A percentile compares a stretch with the other conserved stretches of the same genome.
These are phyloP conservation scores for Ferdinandea cuprea DNA, from an alignment of 2,888 invertebrate species.

Conservation along the genomic window DNA sequence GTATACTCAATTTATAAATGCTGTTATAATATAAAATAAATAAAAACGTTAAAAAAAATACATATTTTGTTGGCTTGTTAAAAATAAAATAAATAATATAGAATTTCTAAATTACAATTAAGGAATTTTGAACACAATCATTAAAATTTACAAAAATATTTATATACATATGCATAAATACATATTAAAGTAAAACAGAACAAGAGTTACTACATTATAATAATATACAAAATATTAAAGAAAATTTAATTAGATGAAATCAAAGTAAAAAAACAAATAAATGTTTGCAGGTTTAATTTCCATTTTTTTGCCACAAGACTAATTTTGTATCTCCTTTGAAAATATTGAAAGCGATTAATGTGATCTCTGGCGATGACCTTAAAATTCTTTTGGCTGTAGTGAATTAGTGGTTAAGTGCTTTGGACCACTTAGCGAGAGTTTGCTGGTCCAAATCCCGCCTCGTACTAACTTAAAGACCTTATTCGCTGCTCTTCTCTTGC, in stretches of 20 bases:
- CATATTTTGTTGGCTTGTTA: constrained; percentile 45
- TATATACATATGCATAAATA: constrained; percentile 6
- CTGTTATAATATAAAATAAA: too few relatives aligned
- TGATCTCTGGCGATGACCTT: too few relatives aligned
- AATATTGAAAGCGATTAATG: too few relatives aligned
- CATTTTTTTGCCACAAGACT: too few relatives aligned
- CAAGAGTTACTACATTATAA: constrained; percentile 1
- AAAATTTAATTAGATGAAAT: background rate
- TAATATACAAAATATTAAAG: background rate
- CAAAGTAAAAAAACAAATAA: background rate
- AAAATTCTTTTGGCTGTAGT: too few relatives aligned
- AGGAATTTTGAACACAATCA: constrained; percentile 37
- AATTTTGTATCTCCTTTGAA: too few relatives aligned
- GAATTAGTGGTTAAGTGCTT: too few relatives aligned
- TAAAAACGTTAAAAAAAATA: too few relatives aligned
- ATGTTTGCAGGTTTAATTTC: background rate
- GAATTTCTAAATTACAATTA: constrained; percentile 1
- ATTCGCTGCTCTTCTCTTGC: too few relatives aligned
- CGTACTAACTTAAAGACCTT: too few relatives aligned
- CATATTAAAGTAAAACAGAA: background rate
- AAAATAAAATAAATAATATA: constrained; percentile 3
- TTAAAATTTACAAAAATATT: background rate
- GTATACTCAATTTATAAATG: background rate
- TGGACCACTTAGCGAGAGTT: too few relatives aligned
- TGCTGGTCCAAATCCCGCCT: too few relatives aligned